Evolutionary conservation across 2,888 invertebrate genomes (phyloP).

Genomic region (Xylota sylvarum): DNA sequence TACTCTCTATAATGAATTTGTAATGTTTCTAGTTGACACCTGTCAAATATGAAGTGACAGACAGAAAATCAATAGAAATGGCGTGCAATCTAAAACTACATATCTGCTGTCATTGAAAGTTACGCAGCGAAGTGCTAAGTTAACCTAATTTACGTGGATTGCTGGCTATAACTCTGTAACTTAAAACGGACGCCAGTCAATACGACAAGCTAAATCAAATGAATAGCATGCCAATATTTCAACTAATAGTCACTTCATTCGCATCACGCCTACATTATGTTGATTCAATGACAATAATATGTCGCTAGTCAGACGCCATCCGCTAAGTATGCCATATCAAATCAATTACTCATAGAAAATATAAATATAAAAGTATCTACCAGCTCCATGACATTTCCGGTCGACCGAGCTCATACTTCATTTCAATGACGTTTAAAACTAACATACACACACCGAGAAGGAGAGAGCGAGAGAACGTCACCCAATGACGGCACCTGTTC

Average conservation of each 20-base stretch:
- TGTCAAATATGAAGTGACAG: too few relatives aligned
- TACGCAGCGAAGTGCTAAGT: too few relatives aligned
- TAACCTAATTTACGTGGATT: too few relatives aligned
- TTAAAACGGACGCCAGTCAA: background rate
- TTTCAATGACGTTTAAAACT: constrained; percentile 13
- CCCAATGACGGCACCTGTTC: constrained; percentile 12
- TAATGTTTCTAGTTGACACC: too few relatives aligned
- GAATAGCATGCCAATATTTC: background rate
- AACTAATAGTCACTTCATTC: background rate
- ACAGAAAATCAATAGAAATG: too few relatives aligned
- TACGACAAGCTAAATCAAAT: background rate
- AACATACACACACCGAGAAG: background rate
- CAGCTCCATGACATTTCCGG: constrained; percentile 24
- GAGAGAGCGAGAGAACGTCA: background rate
- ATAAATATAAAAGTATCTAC: background rate
- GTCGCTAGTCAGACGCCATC: constrained; percentile 1
- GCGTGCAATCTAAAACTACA: too few relatives aligned
- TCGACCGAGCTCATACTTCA: constrained; percentile 17
- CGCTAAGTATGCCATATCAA: background rate
- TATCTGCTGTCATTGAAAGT: too few relatives aligned
- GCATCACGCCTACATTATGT: background rate
- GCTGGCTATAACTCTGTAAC: background rate
- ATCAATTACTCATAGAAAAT: constrained; percentile 17
- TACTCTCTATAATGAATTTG: too few relatives aligned
- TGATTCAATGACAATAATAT: constrained; percentile 7